These are phyloP conservation scores for Carpatolechia fugitivella DNA, from an alignment of 2,888 invertebrate genomes.

Conservation along the genomic window DNA sequence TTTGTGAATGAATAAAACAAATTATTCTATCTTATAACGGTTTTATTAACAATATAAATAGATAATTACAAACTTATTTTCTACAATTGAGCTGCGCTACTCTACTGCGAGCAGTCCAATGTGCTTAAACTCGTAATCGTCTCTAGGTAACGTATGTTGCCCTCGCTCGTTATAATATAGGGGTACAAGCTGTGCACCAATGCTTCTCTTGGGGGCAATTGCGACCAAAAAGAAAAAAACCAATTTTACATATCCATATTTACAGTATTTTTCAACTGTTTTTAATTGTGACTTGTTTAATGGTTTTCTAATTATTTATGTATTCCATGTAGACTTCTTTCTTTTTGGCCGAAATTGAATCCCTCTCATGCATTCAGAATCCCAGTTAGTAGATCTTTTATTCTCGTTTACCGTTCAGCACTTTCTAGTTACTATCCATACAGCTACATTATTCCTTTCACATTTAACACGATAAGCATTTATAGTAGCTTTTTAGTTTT, in stretches of 20 bases:
- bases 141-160: conserved; percentile 32
- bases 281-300: no score
- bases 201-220: conserved; percentile 30
- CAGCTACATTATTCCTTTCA: conserved; percentile 17
- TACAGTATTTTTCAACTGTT: no score
- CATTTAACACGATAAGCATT: conserved; percentile 35
- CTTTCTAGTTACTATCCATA: conserved; percentile 11
- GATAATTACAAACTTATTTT: conserved; percentile 74
- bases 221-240: not conserved
- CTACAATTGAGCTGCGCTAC: conserved; percentile 79
- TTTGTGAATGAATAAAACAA: conserved; percentile 28
- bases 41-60: conserved; percentile 80
- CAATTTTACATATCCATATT: no score
- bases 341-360: not conserved
- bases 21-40: conserved; percentile 68
- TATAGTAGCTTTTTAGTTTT: conserved; percentile 23
- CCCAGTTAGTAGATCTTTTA: not conserved
- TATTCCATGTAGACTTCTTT: no score
- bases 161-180: conserved; percentile 29
- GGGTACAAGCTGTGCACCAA: conserved; percentile 59
- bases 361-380: not conserved
- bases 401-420: conserved; percentile 14
- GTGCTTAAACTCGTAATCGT: conserved; percentile 51
- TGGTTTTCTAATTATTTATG: no score
- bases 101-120: conserved; percentile 77